Base-by-base conservation (phyloP, 2,797 vertebrate species). In the Kryptolebias ocellatus region DNA sequence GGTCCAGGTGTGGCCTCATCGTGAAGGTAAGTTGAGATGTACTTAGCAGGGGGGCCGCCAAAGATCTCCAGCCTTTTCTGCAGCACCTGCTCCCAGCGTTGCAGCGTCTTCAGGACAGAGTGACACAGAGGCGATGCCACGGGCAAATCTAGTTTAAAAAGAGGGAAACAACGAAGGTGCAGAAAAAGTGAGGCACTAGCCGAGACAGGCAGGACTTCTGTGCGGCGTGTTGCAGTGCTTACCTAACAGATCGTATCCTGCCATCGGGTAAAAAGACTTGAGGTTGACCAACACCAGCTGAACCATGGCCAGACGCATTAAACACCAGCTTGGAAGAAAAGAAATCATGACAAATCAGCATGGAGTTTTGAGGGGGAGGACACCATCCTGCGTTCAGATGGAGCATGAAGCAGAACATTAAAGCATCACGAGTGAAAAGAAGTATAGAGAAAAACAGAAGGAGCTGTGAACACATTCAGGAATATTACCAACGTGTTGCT, bases 291-390 rank as follows among this genome's bases (percentile, higher is more conserved):
- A 92, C 67, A 98, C 96, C 90, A 97, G 91, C 70, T 99, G 97
- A 81, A 99, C 97, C 97, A 98, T 97, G 47, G 96, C 92, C 89
- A 98, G 88, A 56, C 98, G 95, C 96, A 99, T 99, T 88, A 99
- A 92, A 88, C 95, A 98, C 98, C 98, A 99, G 90, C 98, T 99
- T 88, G 60, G 79, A 78, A 66, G 47, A 79, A 56, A 74, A 70
- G 9, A 64, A 53, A 28, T 15, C 14, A 65, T 57, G 24, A 67
- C 17, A 76, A 72, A 70, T 59, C 12, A 72, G 28, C 70, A 80
- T 65, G 55, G 1, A 49, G 16, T 59, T 58, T 29, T 12, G 34
- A 44, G 47, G 39, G 31, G 52, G 39, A 12, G 12, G 53, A 31
- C n/a, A 31, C 47, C 51, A 57, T 57, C 9, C 1, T 14, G 42